phyloP scores from a whole-genome alignment of 30 jellyfish, hydroid and myxozoan species.

The Sanderia malayensis region DNA sequence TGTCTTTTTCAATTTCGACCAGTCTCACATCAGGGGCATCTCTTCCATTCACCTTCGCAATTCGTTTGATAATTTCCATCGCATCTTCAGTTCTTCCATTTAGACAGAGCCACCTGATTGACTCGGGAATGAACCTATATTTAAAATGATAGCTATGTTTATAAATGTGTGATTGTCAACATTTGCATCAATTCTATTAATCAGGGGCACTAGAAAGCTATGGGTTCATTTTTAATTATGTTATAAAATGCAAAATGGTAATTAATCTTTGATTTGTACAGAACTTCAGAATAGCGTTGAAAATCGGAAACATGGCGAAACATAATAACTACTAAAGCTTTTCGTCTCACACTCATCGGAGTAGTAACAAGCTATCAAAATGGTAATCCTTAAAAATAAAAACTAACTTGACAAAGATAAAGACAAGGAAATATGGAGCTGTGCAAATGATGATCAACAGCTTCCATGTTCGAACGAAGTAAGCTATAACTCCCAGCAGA shows the following conservation, averaged over 20 bases:
- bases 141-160: slow-evolving; percentile 27
- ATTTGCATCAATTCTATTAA: too few species aligned
- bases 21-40: slow-evolving; percentile 35
- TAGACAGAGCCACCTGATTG: slow-evolving; percentile 76
- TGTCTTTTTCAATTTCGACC: not conserved
- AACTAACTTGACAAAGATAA: slow-evolving; percentile 64
- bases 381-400: slow-evolving; percentile 5
- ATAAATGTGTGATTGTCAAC: too few species aligned
- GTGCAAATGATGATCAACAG: slow-evolving; percentile 57
- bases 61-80: slow-evolving; percentile 32
- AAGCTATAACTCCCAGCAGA: slow-evolving; percentile 77
- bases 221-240: too few species aligned
- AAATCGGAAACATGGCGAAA: too few species aligned
- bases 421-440: slow-evolving; percentile 66
- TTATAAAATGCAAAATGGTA: too few species aligned
- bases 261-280: too few species aligned
- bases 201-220: too few species aligned
- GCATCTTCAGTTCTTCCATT: slow-evolving; percentile 82
- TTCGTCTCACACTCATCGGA: too few species aligned
- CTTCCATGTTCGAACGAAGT: slow-evolving; percentile 83
- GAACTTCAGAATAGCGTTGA: too few species aligned
- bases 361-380: not conserved
- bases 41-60: slow-evolving; percentile 61
- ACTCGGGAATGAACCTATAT: slow-evolving; percentile 77
- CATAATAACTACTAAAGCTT: too few species aligned